These are phyloP conservation scores for Calameuta filiformis DNA, from an alignment of 2,888 invertebrate species.

Conservation along the genomic window DNA sequence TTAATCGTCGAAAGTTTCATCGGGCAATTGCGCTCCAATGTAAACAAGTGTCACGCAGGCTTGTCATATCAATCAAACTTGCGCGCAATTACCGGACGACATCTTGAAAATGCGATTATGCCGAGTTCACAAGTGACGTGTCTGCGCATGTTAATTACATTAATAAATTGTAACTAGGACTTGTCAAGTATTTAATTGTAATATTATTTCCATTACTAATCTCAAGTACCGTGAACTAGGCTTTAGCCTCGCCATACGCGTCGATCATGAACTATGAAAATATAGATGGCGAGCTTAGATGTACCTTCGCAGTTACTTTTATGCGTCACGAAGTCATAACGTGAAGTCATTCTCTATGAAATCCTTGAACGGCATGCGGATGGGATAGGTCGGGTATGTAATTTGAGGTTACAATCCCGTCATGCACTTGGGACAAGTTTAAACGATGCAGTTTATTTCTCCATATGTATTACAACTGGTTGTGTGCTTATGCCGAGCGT, in stretches of 20 bases:
- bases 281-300: background rate
- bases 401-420: background rate
- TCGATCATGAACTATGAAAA: background rate
- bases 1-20: background rate
- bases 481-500: background rate
- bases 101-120: background rate
- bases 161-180: background rate
- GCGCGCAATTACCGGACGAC: background rate
- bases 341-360: background rate
- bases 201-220: background rate
- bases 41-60: background rate
- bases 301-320: background rate
- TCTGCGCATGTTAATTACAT: background rate
- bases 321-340: background rate
- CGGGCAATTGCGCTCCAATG: background rate
- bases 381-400: background rate
- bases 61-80: background rate
- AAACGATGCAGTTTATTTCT: background rate
- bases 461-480: background rate
- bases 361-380: background rate
- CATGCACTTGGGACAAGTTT: background rate
- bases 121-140: background rate
- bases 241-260: background rate
- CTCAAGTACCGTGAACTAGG: background rate
- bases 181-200: background rate